Conservation (phyloP, 92 coral and sea anemone genomes). For the Bergia puertoricense region DNA sequence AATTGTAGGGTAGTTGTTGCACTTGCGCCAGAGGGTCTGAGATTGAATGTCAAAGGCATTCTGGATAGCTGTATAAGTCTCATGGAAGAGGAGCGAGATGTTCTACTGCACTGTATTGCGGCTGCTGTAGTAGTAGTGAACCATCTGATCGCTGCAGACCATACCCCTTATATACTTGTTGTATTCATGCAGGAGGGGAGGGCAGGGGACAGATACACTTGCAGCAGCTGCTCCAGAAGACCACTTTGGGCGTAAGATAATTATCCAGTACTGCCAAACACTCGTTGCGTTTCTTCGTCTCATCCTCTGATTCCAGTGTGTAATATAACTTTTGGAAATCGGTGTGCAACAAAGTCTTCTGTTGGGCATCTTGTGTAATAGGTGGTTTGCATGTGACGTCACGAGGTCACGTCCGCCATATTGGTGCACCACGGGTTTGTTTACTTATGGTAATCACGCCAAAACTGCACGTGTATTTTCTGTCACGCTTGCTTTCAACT, state of each 20-base stretch:
- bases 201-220: too few relatives aligned
- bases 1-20: conserved; percentile 34
- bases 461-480: conserved; percentile 10
- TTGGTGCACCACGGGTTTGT: conserved; percentile 40
- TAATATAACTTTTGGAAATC: conserved; percentile 53
- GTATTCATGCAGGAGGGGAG: conserved; percentile 53
- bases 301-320: conserved; percentile 52
- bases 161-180: conserved; percentile 47
- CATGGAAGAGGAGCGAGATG: conserved; percentile 38
- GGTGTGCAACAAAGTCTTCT: conserved; percentile 42
- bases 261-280: conserved; percentile 55
- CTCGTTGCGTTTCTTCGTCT: conserved; percentile 26
- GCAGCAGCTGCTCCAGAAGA: neutral
- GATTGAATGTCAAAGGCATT: conserved; percentile 56
- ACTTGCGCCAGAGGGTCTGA: conserved; percentile 48
- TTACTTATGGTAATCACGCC: neutral
- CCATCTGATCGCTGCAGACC: conserved; percentile 59
- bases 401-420: conserved; percentile 34
- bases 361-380: conserved; percentile 13
- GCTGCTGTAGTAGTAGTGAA: conserved; percentile 44
- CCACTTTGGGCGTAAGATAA: conserved; percentile 56
- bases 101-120: conserved; percentile 46
- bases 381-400: conserved; percentile 36
- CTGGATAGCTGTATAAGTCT: conserved; percentile 47
- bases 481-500: conserved; percentile 16